A percentile compares a stretch with the other conserved stretches of the same genome.
phyloP scores from a whole-genome alignment of 2,888 invertebrate genomes.

The Sinotaia quadrata region DNA sequence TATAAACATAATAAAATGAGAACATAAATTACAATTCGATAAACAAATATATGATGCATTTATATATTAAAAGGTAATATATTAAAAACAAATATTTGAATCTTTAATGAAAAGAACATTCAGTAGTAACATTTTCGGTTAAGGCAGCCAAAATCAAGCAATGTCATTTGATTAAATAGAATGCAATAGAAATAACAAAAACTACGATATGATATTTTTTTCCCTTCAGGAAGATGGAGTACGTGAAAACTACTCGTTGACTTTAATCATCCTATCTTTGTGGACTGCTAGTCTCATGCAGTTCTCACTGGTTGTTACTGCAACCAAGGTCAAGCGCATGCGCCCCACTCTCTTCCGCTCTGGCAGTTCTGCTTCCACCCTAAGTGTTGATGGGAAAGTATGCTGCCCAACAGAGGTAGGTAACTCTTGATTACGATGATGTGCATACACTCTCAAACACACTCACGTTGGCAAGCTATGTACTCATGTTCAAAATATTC shows the following conservation, averaged over 20 bases:
- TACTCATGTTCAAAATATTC: too few species aligned
- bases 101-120: not conserved
- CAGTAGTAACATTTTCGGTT: too few species aligned
- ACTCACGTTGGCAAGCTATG: too few species aligned
- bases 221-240: conserved; percentile 57
- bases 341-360: conserved; percentile 57
- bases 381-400: conserved; percentile 12
- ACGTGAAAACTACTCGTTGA: conserved; percentile 77
- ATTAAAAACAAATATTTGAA: not conserved
- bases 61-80: too few species aligned
- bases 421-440: not conserved
- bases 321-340: conserved; percentile 60
- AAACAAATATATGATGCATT: too few species aligned
- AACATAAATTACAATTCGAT: too few species aligned
- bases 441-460: too few species aligned
- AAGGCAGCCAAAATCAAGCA: too few species aligned
- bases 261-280: conserved; percentile 75
- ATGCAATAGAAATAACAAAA: not conserved
- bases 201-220: too few species aligned
- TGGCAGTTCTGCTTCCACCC: conserved; percentile 16
- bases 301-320: conserved; percentile 75
- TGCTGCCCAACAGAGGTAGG: conserved; percentile 41
- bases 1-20: too few species aligned
- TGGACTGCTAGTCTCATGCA: conserved; percentile 70
- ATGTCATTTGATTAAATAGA: not conserved